Evolutionary conservation across 1,140 invertebrate species (phyloP).

Genomic region (Semibalanus balanoides): DNA sequence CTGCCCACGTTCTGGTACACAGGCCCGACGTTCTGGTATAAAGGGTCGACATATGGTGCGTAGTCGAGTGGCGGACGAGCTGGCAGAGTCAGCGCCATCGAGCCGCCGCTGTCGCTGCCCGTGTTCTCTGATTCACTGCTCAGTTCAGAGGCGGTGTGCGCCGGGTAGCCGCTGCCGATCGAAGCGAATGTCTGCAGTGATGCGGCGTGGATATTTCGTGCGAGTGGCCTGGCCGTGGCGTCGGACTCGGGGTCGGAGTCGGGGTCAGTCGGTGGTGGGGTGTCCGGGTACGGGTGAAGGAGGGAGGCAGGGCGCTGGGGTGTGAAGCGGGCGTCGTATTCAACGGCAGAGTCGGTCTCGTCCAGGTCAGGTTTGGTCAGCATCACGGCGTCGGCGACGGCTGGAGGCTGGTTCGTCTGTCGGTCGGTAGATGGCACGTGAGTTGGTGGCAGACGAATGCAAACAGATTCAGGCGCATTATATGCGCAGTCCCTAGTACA

Average conservation of each 20-base stretch:
- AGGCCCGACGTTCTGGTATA: background rate
- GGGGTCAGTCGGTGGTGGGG: too few relatives aligned
- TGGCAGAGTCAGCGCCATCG: background rate
- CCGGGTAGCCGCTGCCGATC: background rate
- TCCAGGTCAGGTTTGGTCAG: background rate
- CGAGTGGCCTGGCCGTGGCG: too few relatives aligned
- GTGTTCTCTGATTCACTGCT: background rate
- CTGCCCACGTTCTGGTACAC: background rate
- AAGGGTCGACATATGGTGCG: too few relatives aligned
- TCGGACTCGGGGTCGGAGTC: too few relatives aligned
- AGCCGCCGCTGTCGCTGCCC: background rate
- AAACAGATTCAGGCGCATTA: too few relatives aligned
- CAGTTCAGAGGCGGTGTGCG: background rate
- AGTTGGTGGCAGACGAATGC: background rate
- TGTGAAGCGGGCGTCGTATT: background rate
- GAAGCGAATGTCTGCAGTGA: too few relatives aligned
- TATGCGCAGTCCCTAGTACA: background rate
- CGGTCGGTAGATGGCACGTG: background rate
- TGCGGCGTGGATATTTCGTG: too few relatives aligned
- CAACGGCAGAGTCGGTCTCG: background rate
- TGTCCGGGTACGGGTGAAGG: background rate
- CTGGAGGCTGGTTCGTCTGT: background rate
- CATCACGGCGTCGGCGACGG: background rate
- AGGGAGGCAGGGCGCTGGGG: background rate
- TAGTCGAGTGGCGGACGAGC: too few relatives aligned